These are phyloP conservation scores for Loriculus beryllinus DNA, from an alignment of 2,797 vertebrate species.

Conservation along the genomic window DNA sequence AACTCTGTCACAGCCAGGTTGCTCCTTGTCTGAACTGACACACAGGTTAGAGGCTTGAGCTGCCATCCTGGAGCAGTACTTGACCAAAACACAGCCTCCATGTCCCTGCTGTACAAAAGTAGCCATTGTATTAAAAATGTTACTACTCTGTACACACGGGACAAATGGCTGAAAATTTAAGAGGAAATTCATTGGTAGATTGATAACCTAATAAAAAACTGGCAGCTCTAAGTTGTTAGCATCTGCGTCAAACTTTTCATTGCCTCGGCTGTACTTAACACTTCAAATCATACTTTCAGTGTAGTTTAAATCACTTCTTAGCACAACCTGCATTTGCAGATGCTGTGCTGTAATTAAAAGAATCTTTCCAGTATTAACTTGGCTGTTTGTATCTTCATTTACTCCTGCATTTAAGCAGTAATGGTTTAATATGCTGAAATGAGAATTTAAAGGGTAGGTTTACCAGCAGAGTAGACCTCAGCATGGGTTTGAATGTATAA, in stretches of 20 bases:
- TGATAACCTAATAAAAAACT: not conserved
- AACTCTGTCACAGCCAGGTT: not conserved
- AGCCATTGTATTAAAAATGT: not conserved
- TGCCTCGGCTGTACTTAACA: not conserved
- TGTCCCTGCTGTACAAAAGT: not conserved
- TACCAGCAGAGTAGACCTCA: not conserved
- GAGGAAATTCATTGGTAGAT: not conserved
- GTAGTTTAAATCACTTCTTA: not conserved
- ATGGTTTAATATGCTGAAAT: not conserved
- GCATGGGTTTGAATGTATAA: not conserved
- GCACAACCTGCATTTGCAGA: not conserved
- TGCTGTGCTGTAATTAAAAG: not conserved
- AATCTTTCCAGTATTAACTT: not conserved
- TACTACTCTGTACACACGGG: not conserved
- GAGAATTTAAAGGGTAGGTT: not conserved
- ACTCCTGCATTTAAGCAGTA: not conserved
- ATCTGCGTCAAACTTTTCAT: not conserved
- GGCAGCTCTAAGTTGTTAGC: not conserved
- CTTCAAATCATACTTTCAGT: not conserved
- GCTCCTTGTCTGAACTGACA: not conserved
- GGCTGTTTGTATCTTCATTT: not conserved
- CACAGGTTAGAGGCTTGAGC: not conserved
- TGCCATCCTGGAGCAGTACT: not conserved
- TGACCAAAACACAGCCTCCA: not conserved
- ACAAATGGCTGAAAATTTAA: not conserved